Evolutionary conservation across 1,140 invertebrate genomes (phyloP).

Genomic region (Chironomus tepperi): DNA sequence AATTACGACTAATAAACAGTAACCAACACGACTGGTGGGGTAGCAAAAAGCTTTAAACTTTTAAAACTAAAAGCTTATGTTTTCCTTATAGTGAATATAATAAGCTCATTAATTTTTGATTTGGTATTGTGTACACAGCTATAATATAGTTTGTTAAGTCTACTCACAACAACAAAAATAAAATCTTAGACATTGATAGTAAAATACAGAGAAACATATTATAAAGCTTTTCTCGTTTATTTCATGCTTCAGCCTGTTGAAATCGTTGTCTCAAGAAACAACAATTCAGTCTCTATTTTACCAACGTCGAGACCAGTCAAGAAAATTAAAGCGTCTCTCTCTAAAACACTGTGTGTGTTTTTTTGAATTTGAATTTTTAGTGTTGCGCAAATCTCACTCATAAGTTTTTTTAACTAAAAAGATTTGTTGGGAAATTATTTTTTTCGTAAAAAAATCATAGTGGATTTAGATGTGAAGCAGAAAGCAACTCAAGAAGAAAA

Average conservation of each 20-base stretch:
- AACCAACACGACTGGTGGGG: no score
- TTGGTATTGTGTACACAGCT: no score
- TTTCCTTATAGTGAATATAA: no score
- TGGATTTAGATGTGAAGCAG: neutral
- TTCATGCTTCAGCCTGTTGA: neutral
- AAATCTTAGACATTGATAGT: slow-evolving; percentile 18
- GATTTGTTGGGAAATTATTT: neutral
- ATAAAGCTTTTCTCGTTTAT: neutral
- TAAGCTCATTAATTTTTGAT: no score
- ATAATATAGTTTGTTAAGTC: no score
- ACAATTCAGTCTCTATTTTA: slow-evolving; percentile 18
- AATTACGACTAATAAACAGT: no score
- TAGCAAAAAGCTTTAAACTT: no score
- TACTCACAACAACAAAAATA: neutral
- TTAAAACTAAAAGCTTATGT: no score
- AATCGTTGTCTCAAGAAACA: slow-evolving; percentile 2
- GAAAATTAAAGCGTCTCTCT: neutral
- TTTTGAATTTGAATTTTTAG: no score
- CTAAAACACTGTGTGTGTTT: neutral
- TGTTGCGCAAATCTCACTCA: neutral
- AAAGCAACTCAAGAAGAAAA: neutral
- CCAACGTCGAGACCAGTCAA: slow-evolving; percentile 16
- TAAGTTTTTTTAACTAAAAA: neutral
- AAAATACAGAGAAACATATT: neutral
- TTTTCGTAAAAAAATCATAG: neutral